Evolutionary conservation across 2,888 invertebrate genomes (phyloP).

Genomic region (Eulithis testata): DNA sequence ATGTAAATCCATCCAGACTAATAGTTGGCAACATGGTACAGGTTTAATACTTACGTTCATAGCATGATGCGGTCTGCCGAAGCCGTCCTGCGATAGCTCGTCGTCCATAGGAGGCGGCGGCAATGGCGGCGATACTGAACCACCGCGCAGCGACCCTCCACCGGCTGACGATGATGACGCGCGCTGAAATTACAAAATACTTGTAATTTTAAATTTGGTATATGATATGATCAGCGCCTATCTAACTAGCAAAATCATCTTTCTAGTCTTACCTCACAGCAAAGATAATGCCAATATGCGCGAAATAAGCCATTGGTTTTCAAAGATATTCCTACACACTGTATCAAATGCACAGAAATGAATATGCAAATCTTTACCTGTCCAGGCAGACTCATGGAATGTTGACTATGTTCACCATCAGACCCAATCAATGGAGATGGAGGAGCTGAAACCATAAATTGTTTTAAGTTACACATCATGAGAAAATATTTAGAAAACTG

Average conservation of each 20-base stretch:
- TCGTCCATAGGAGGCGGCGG: slow-evolving; percentile 95
- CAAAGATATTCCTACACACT: too few relatives aligned
- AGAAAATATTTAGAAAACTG: too few relatives aligned
- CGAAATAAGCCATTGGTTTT: too few relatives aligned
- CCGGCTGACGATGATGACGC: slow-evolving; percentile 72
- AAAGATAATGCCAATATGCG: too few relatives aligned
- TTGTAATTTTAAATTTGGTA: too few relatives aligned
- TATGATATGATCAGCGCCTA: too few relatives aligned
- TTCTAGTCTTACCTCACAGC: too few relatives aligned
- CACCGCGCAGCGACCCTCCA: slow-evolving; percentile 75
- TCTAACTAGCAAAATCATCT: too few relatives aligned
- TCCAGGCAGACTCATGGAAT: slow-evolving; percentile 78
- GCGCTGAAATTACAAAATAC: slow-evolving; percentile 48
- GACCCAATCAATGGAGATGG: slow-evolving; percentile 92
- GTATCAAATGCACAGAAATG: too few relatives aligned
- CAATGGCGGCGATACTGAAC: slow-evolving; percentile 92
- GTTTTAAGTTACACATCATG: not conserved
- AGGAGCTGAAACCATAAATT: slow-evolving; percentile 86
- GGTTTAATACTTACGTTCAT: slow-evolving; percentile 56
- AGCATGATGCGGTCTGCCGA: slow-evolving; percentile 87
- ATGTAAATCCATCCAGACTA: too few relatives aligned
- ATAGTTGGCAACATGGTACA: too few relatives aligned
- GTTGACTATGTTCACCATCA: slow-evolving; percentile 84
- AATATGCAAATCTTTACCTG: slow-evolving; percentile 57
- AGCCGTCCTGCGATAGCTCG: slow-evolving; percentile 88